These are phyloP conservation scores for Xiphydria camelus DNA, from an alignment of 2,888 invertebrate species.

Conservation along the genomic window DNA sequence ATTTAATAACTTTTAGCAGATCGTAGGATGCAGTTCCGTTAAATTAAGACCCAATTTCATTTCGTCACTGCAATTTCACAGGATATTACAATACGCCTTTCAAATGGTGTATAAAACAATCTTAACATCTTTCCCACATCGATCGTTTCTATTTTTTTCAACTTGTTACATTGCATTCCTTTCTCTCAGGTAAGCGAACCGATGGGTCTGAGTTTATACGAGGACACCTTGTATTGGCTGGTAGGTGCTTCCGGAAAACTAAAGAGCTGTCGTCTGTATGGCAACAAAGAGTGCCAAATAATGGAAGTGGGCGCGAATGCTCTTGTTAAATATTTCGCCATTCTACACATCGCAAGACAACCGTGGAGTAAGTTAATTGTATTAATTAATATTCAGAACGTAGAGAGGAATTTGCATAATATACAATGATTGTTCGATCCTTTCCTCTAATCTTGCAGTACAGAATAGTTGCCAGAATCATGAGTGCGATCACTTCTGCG, in stretches of 20 bases:
- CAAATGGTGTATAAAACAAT: no score
- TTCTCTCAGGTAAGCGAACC: conserved; percentile 63
- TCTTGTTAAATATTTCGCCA: conserved; percentile 67
- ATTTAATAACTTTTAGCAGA: no score
- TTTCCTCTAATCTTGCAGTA: conserved; percentile 30
- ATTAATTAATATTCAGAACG: no score
- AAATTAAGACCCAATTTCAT: no score
- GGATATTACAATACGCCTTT: no score
- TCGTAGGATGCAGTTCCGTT: no score
- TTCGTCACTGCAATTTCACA: no score
- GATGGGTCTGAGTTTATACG: conserved; percentile 71
- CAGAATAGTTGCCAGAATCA: conserved; percentile 61
- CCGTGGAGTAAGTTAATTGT: conserved; percentile 51
- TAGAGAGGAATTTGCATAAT: background rate
- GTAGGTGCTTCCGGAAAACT: conserved; percentile 62
- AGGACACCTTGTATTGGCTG: conserved; percentile 76
- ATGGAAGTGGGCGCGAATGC: conserved; percentile 57
- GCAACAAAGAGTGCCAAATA: conserved; percentile 58
- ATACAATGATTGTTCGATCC: background rate
- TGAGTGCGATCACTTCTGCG: conserved; percentile 67
- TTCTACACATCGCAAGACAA: conserved; percentile 64
- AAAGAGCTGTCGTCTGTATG: conserved; percentile 65
- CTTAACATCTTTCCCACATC: background rate
- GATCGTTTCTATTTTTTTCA: background rate
- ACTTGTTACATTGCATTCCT: background rate